Base-by-base conservation (phyloP, 2,113 vertebrate species). In the Cephalopholis sonnerati region DNA sequence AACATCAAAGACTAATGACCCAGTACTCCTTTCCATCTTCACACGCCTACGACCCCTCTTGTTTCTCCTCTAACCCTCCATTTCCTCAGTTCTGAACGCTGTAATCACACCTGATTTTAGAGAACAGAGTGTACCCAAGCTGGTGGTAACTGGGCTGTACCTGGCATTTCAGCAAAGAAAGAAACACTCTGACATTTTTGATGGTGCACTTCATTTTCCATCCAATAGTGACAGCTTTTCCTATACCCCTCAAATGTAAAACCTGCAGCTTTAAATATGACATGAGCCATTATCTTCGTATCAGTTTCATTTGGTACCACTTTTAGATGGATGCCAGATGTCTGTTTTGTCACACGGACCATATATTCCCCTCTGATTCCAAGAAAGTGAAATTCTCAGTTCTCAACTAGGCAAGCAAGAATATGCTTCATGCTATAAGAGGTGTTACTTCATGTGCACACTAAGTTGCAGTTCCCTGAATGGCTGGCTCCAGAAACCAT, bases 111-210 rank as follows among this genome's bases (percentile, higher is more conserved):
- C 91, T 93, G 89, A 91, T 90, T 86, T 76, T 57, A 8, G 51
- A 80, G 84, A 89, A 84, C 92, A 93, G 91, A 93, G 94, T 95
- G 94, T 95, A 94, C 95, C 91, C 89, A 25, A 32, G 44, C 13
- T 54, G 44, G 18, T 64, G 72, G 87, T 91, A 95, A 94, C 94
- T 91, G 88, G 70, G 88, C 79, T 88, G 85, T 81, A 90, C 83
- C 92, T 91, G 91, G 87, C 87, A 94, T 39, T 69, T 61, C 92
- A 94, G 89, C 70, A 82, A 81, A 91, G 91, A 80, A 88, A 87
- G 74, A 48, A 70, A 51, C 32, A 93, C 82, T 65, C 44, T 85
- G 79, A 86, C 83, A 86, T 93, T 80, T 91, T 90, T 82, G 17
- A 65, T 25, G 44, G 15, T 51, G 6, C 88, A 87, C 86, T 84